Conservation (phyloP, 2,888 invertebrate genomes). For the Netelia melanura region DNA sequence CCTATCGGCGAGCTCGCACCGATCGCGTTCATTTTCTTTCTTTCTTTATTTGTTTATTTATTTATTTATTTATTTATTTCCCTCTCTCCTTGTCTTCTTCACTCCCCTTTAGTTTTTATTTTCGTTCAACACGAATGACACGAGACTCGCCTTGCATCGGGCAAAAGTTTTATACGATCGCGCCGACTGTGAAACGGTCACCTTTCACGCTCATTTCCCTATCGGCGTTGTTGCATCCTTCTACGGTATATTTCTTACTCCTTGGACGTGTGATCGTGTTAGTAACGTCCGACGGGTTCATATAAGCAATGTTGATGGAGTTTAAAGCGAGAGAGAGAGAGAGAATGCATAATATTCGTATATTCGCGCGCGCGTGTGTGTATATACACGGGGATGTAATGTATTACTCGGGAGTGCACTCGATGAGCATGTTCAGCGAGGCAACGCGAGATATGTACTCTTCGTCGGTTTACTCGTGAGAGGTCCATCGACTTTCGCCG, state of each 20-base stretch:
- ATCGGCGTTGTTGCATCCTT: conserved; percentile 56
- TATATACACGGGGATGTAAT: not conserved
- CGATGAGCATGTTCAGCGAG: conserved; percentile 28
- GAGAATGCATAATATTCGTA: not conserved
- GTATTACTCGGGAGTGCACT: conserved; percentile 7
- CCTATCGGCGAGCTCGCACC: conserved; percentile 62
- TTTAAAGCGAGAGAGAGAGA: not conserved
- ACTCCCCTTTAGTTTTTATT: not conserved
- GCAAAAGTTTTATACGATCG: conserved; percentile 18
- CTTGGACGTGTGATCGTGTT: not conserved
- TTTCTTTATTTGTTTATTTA: not conserved
- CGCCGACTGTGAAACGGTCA: conserved; percentile 11
- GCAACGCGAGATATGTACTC: conserved; percentile 22
- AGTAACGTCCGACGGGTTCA: not conserved
- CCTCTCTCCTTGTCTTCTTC: not conserved
- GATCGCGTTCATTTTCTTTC: conserved; percentile 58
- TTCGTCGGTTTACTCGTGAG: too few relatives aligned
- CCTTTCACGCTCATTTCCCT: conserved; percentile 63
- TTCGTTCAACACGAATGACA: conserved; percentile 54
- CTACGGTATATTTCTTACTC: not conserved
- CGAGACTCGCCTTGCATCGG: conserved; percentile 25
- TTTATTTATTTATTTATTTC: not conserved
- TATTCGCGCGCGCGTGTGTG: not conserved
- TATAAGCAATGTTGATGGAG: conserved; percentile 4
- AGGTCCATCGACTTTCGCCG: conserved; percentile 56